Conservation (phyloP, 2,113 vertebrate genomes). For the Canis aureus region DNA sequence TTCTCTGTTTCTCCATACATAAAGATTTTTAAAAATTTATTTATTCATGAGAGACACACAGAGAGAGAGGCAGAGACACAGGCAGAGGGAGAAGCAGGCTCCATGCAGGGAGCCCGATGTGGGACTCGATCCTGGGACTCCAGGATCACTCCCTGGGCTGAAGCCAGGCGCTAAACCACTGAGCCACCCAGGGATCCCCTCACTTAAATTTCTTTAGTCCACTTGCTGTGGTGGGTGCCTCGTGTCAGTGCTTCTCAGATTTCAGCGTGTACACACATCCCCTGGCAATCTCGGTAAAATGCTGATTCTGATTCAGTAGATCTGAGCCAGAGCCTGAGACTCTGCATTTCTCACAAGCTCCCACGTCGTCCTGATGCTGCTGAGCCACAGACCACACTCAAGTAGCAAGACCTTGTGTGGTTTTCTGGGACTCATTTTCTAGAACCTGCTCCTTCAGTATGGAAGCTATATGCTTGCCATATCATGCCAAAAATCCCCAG, state of each 20-base stretch:
- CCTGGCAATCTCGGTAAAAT: background rate
- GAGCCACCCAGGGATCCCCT: too few relatives aligned
- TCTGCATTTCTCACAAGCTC: background rate
- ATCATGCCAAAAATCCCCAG: background rate
- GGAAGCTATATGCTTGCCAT: background rate
- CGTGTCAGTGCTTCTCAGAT: background rate
- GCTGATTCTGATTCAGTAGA: background rate
- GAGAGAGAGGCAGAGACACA: too few relatives aligned
- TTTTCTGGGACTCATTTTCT: background rate
- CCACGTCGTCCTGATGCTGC: background rate
- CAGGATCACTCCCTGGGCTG: too few relatives aligned
- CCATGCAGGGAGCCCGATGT: too few relatives aligned
- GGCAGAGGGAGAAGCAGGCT: too few relatives aligned
- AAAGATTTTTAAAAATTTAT: too few relatives aligned
- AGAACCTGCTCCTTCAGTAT: background rate
- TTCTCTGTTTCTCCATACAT: background rate
- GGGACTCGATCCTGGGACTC: too few relatives aligned
- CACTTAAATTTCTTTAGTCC: background rate
- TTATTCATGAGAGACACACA: too few relatives aligned
- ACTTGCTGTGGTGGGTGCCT: background rate
- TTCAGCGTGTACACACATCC: fast-evolving
- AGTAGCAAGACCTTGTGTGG: background rate
- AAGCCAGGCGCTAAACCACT: too few relatives aligned
- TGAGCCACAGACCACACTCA: background rate
- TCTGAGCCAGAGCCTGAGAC: background rate